Base-by-base conservation (phyloP, 2,113 vertebrate genomes). In the Oenanthe oenanthe region DNA sequence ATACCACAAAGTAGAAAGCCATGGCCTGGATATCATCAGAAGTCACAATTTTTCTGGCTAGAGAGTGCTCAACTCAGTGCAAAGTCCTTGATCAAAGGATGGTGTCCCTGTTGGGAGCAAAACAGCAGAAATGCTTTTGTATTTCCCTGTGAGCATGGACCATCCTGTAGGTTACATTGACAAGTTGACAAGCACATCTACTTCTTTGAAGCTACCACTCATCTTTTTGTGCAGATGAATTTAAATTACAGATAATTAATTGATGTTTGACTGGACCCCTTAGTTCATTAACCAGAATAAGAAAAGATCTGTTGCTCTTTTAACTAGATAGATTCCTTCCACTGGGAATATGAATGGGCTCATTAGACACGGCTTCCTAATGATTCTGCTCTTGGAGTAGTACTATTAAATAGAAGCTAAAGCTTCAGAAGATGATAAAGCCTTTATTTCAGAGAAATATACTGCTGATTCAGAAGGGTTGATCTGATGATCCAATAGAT, bases 361-460 rank as follows among this genome's bases (percentile, higher is more conserved):
- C 38, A 34, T 54, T 58, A 90, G 66, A 88, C 26, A 63, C 18
- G 4, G 15, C n/a, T 91, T 87, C 31, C 66, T 92, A 87, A 95
- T 53, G 70, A 82, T 75, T 85, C 50, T 65, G 12, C 32, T 76
- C 62, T 61, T 93, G 47, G 36, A 89, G 12, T 38, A 65, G 45
- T 65, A 40, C 25, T 48, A 6, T 89, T 76, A 88, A 85, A 54
- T 15, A 43, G 45, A 82, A 89, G 13, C 8, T 61, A 50, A 95
- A 83, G 3, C 82, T 95, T 94, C 42, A 68, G 34, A 82, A 82
- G 43, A 75, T 82, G 48, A 60, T 29, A 79, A 77, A 85, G 63
- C 36, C 45, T 77, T 84, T 82, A 48, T 72, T 85, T 93, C 62
- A 83, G 17, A 75, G 45, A 87, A 88, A 88, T 89, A 92, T 56